phyloP scores from a whole-genome alignment of 1,140 invertebrate genomes.

The Scaptomyza montana region DNA sequence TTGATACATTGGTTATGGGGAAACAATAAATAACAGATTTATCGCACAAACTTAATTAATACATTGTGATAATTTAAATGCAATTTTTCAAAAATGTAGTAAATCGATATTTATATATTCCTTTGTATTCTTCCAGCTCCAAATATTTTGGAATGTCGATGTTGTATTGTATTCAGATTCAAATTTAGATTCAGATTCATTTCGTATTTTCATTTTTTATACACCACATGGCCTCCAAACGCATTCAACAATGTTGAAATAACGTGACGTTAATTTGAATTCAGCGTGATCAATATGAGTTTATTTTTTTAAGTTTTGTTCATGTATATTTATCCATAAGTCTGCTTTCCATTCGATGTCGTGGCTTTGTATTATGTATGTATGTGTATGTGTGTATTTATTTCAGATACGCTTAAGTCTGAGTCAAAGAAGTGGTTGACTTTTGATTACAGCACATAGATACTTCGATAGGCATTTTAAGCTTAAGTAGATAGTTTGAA shows the following conservation, averaged over 20 bases:
- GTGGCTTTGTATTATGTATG: background rate
- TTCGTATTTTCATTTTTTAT: constrained; percentile 59
- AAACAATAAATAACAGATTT: background rate
- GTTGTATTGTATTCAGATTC: background rate
- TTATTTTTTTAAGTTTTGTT: no score
- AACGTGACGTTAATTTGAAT: no score
- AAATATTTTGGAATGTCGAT: constrained; percentile 23
- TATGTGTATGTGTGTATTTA: background rate
- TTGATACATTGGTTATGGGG: background rate
- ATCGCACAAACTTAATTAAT: background rate
- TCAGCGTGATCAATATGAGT: no score
- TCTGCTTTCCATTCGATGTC: background rate
- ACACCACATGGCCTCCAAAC: constrained; percentile 52
- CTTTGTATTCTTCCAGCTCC: background rate
- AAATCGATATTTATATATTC: no score
- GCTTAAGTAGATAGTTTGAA: background rate
- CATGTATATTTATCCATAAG: no score
- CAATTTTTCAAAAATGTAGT: no score
- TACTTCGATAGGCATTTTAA: no score
- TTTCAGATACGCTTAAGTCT: no score
- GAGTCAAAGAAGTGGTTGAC: no score
- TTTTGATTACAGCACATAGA: no score
- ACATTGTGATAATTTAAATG: constrained; percentile 1
- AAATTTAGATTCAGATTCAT: constrained; percentile 26
- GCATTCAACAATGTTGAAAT: no score